phyloP scores from a whole-genome alignment of 2,888 invertebrate species.

The Lasioglossum malachurum region DNA sequence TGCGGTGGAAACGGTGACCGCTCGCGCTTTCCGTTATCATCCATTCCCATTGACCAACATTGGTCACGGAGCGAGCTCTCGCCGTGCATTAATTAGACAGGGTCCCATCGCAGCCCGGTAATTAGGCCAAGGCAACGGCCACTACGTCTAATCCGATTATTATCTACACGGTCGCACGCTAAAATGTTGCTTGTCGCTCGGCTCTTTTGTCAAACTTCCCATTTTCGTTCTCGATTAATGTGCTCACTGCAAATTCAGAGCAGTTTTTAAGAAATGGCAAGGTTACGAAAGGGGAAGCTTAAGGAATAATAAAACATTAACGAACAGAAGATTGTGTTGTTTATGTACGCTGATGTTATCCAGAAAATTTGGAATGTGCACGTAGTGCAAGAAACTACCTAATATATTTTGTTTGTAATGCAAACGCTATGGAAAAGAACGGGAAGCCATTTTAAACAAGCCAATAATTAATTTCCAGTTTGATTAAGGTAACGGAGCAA shows the following conservation, averaged over 20 bases:
- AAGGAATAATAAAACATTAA: too few relatives aligned
- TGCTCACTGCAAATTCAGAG: too few relatives aligned
- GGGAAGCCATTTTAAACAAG: neutral
- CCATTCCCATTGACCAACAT: constrained; percentile 25
- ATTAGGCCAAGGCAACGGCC: constrained; percentile 40
- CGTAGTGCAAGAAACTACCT: too few relatives aligned
- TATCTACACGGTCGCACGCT: neutral
- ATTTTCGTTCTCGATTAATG: too few relatives aligned
- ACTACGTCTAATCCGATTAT: constrained; percentile 39
- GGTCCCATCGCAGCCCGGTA: constrained; percentile 16
- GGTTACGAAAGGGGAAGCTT: too few relatives aligned
- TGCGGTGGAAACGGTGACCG: neutral
- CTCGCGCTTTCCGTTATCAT: constrained; percentile 13
- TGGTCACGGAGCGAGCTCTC: neutral
- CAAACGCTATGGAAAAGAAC: neutral
- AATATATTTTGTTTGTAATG: too few relatives aligned
- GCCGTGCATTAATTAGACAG: constrained; percentile 35
- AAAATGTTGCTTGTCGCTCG: neutral
- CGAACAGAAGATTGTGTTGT: too few relatives aligned
- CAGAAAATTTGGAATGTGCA: too few relatives aligned
- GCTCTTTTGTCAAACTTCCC: constrained; percentile 10
- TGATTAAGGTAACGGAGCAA: neutral
- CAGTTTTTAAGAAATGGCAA: too few relatives aligned
- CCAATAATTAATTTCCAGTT: neutral
- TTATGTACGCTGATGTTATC: too few relatives aligned